Conservation (phyloP, 2,797 vertebrate genomes). For the Fringilla coelebs region DNA sequence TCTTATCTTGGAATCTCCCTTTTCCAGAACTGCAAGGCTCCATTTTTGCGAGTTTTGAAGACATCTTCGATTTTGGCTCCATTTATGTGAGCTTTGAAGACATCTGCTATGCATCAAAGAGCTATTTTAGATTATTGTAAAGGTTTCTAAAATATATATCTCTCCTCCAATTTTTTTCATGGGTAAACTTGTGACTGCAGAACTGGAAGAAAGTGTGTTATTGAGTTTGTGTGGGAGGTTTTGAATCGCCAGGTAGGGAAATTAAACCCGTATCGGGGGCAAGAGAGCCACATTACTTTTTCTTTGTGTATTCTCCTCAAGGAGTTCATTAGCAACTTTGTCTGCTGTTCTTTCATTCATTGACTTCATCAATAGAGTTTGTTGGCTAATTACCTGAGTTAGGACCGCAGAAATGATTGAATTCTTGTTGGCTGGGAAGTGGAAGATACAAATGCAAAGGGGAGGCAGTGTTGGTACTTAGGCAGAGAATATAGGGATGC, state of each 20-base stretch:
- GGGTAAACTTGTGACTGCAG: not conserved
- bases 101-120: conserved; percentile 41
- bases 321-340: not conserved
- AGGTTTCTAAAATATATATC: conserved; percentile 16
- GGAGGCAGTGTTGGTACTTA: not conserved
- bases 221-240: conserved; percentile 5
- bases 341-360: not conserved
- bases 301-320: not conserved
- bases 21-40: conserved; percentile 11
- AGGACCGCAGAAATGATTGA: not conserved
- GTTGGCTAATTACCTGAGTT: not conserved
- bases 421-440: not conserved
- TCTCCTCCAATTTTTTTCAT: not conserved
- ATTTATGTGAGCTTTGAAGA: conserved; percentile 19
- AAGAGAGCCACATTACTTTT: not conserved
- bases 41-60: conserved; percentile 13
- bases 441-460: not conserved
- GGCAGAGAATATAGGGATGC: not conserved
- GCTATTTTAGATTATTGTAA: conserved; percentile 34
- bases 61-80: conserved; percentile 41
- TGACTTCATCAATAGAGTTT: not conserved
- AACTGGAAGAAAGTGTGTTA: not conserved
- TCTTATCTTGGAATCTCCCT: conserved; percentile 42
- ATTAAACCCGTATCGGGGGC: not conserved
- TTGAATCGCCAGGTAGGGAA: conserved; percentile 31